These are phyloP conservation scores for Pollenia griseotomentosa DNA, from an alignment of 2,888 invertebrate genomes.

Conservation along the genomic window DNA sequence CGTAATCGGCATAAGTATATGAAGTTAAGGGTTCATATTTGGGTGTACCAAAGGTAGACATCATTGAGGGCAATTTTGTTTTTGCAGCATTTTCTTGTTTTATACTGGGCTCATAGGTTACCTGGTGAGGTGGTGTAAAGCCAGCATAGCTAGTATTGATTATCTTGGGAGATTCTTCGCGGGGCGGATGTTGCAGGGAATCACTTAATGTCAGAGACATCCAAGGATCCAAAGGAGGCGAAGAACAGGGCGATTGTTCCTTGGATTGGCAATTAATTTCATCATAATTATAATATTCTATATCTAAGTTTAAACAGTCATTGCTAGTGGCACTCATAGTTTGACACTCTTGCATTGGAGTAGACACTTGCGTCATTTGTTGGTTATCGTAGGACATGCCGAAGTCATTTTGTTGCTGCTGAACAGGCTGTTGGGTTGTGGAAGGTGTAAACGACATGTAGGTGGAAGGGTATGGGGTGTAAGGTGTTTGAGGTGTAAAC, in stretches of 20 bases:
- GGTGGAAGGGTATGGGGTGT: constrained; percentile 74
- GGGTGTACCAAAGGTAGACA: constrained; percentile 82
- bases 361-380: neutral
- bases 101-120: constrained; percentile 61
- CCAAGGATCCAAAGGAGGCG: constrained; percentile 84
- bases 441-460: constrained; percentile 66
- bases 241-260: constrained; percentile 84
- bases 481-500: constrained; percentile 76
- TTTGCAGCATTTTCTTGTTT: constrained; percentile 48
- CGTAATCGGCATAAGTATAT: constrained; percentile 49
- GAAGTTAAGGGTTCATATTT: constrained; percentile 78
- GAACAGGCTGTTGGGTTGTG: constrained; percentile 18
- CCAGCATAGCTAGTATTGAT: constrained; percentile 75
- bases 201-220: constrained; percentile 80
- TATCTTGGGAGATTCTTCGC: constrained; percentile 77
- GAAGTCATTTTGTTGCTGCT: constrained; percentile 45
- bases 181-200: constrained; percentile 59
- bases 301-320: constrained; percentile 79
- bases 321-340: constrained; percentile 2
- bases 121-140: constrained; percentile 60
- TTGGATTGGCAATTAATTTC: constrained; percentile 85
- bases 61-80: constrained; percentile 82
- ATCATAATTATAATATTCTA: constrained; percentile 84
- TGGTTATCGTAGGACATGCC: constrained; percentile 46
- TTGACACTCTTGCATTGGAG: constrained; percentile 16